phyloP scores from a whole-genome alignment of 1,140 invertebrate genomes.

The Luehdorfia chinensis region DNA sequence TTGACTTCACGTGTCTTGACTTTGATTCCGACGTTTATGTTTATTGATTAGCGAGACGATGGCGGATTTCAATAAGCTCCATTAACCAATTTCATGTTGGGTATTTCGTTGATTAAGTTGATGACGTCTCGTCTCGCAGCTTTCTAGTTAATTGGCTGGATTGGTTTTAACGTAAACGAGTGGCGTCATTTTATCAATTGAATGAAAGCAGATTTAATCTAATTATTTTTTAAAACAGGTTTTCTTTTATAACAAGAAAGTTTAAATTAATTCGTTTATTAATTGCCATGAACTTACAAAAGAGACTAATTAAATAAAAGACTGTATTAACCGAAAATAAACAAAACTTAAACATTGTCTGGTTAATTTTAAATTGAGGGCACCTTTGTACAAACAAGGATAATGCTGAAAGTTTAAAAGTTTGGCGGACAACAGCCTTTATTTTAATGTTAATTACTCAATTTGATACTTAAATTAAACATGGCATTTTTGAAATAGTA shows the following conservation, averaged over 20 bases:
- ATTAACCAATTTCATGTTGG: slow-evolving; percentile 61
- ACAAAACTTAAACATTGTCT: no score
- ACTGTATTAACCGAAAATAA: no score
- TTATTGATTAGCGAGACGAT: slow-evolving; percentile 64
- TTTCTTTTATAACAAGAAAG: no score
- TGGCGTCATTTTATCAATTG: slow-evolving; percentile 17
- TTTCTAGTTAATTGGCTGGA: slow-evolving; percentile 29
- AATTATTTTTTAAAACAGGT: no score
- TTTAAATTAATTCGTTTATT: no score
- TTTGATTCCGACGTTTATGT: slow-evolving; percentile 59
- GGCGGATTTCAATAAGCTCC: slow-evolving; percentile 60
- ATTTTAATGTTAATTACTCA: no score
- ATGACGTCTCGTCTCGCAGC: slow-evolving; percentile 24
- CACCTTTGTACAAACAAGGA: not conserved
- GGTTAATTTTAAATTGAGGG: not conserved
- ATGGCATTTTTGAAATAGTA: no score
- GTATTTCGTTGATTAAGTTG: slow-evolving; percentile 49
- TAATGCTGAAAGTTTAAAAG: not conserved
- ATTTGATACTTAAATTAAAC: no score
- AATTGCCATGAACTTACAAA: no score
- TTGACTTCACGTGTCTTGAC: slow-evolving; percentile 52
- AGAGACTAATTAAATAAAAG: no score
- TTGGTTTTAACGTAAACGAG: slow-evolving; percentile 28
- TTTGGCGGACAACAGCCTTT: no score
- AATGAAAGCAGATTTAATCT: not conserved